Evolutionary conservation across 2,113 vertebrate genomes (phyloP), one percentile per base, ranked within the genome.

Genomic region (Phocoena phocoena): DNA sequence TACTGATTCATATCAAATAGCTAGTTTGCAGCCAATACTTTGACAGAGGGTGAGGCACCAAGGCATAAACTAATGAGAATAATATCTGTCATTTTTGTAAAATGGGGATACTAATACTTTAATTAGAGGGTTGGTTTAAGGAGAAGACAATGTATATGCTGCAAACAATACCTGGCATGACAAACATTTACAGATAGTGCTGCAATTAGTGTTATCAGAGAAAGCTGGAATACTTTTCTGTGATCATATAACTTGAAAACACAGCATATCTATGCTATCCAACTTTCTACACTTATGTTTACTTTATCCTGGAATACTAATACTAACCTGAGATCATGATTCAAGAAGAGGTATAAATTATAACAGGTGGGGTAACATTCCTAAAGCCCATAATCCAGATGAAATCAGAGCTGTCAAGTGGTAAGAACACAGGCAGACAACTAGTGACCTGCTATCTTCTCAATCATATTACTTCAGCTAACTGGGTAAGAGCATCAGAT

Each of bases 261-360:
- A 70, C 38, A 68, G 47, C 28, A 44, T 63, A 90, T 2, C 13
- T 85, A 65, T 93, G 65, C 55, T 67, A 63, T 41, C 41, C 62
- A 86, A 62, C 26, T 95, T 90, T 81, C 63, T 92, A n/a, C n/a
- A 38, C 76, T 86, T 95, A 74, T 65, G 25, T 60, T 92, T 63
- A 55, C 38, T 55, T 89, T 90, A 60, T 76, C 77, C 62, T 83
- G 28, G 70, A 73, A 87, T 85, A 91, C 55, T 77, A 96, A 76
- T 65, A 81, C 25, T 63, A 95, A 70, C 20, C 81, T 44, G 83
- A 88, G 77, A 83, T 85, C 23, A 80, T 41, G 70, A 98, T 44
- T 95, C 65, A 79, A 77, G 38, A 96, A 36, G 50, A 95, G 9
- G 14, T 63, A 47, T 83, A 77, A 95, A 63, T 68, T 83, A 38